Base-by-base conservation (phyloP, 2,797 vertebrate species). In the Garrulus glandarius region DNA sequence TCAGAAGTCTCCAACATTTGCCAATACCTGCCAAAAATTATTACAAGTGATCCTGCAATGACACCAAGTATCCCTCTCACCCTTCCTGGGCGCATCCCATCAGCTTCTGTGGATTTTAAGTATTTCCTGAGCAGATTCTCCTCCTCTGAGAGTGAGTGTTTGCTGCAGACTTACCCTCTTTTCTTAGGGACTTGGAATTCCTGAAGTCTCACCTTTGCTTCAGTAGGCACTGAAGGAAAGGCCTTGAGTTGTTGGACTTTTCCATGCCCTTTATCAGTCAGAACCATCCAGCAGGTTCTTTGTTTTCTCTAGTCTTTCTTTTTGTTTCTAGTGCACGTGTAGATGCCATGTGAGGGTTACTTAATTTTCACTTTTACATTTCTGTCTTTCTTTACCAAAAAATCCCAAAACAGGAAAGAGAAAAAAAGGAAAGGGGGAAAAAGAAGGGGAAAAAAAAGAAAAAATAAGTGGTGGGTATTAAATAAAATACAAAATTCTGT, bases 371-470 rank as follows among this genome's bases (percentile, higher is more conserved):
- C 6, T 26, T 71, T 55, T 44, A 20, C 5, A 34, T 76, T 79
- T 92, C 30, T 57, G 8, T 10, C 43, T 60, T 71, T 41, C 32
- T 69, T 81, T 59, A 46, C 5, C 14, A 68, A 63, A 82, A 86
- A 89, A 36, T 64, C 14, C 2, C 8, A 8, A 53, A 81, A 23
- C 2, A 61, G 5, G 0, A 32, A 21, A 67, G 61, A 29, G 23
- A 5, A 10, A 79, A 74, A 32, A 9, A 49, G 22, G 14, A 2
- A 13, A 5, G 10, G 13, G 14, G 1, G 0, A 5, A 22, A 50
- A 37, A 32, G 23, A 7, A 32, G 26, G 20, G 26, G 20, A 5
- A 55, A 70, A 43, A 32, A 24, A 9, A 8, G 1, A 19, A 24
- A 34, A 60, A 57, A 69, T 2, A 68, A 17, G 21, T 6, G 1